Base-by-base conservation (phyloP, 2,797 vertebrate species). In the Neoniphon sammara region DNA sequence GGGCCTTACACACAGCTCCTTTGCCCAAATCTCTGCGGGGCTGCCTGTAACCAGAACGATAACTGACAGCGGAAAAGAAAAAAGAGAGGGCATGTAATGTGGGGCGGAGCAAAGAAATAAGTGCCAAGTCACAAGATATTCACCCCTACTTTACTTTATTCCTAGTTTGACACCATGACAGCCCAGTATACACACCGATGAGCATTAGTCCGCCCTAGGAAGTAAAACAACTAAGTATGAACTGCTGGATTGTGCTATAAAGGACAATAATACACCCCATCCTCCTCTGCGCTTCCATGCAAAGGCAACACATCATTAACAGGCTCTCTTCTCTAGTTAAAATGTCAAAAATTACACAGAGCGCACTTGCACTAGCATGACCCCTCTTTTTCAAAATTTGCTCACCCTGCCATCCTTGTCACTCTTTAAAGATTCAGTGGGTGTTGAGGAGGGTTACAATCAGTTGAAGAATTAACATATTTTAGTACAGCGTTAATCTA, bases 1-100 rank as follows among this genome's bases (percentile, higher is more conserved):
- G 2, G 84, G 91, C 87, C 46, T 75, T 85, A 84, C 86, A 85
- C 80, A 71, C 84, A 84, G 69, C 82, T 85, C 81, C 63, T 80
- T 83, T 74, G 71, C 75, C 67, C 66, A 50, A 63, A 64, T 78
- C 87, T 86, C 87, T 70, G 68, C 73, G 77, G 85, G 82, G 60
- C 75, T 73, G 78, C 81, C 75, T 86, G 80, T 75, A 83, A 86
- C 70, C 82, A 75, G 55, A 89, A 85, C 14, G 20, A 78, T 77
- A 86, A 77, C 84, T 86, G 86, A 89, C 82, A 89, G 85, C 69
- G 49, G 30, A 70, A 74, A 68, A 71, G 18, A 30, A 36, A 68
- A 75, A 64, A 75, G 50, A 27, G 25, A 66, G 55, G 57, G 30
- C 25, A 52, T 75, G 60, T 47, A 60, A 82, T 31, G 56, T 55